phyloP scores from a whole-genome alignment of 2,797 vertebrate species.

The Phylloscopus collybita region DNA sequence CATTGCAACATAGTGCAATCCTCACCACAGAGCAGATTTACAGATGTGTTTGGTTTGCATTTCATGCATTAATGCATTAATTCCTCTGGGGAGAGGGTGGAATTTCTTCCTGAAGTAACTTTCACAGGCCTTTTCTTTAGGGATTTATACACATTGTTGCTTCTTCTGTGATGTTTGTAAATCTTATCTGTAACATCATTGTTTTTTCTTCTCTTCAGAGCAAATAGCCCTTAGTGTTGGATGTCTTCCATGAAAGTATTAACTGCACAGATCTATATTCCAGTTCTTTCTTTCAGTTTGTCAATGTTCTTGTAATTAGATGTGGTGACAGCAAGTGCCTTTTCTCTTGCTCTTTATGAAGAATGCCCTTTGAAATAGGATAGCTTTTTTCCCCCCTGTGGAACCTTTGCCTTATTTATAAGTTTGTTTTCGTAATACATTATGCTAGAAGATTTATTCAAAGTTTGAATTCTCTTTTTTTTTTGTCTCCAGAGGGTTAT shows the following conservation, averaged over 20 bases:
- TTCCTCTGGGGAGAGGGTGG: rapidly evolving
- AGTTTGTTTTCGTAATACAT: not conserved
- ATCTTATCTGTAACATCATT: not conserved
- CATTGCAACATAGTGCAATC: not conserved
- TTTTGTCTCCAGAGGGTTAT: slow-evolving; percentile 84
- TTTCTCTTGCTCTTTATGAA: not conserved
- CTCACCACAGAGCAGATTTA: not conserved
- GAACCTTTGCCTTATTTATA: slow-evolving; percentile 39
- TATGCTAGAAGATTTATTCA: not conserved
- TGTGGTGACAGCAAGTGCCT: not conserved
- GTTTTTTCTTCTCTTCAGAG: not conserved
- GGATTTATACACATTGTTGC: not conserved
- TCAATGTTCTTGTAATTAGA: not conserved
- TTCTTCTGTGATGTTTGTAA: not conserved
- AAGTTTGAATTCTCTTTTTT: slow-evolving; percentile 36
- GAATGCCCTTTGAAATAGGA: slow-evolving; percentile 6
- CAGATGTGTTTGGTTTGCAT: not conserved
- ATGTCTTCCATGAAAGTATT: not conserved
- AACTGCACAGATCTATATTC: not conserved
- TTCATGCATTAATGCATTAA: not conserved
- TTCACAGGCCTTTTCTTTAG: not conserved
- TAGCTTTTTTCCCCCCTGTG: not conserved
- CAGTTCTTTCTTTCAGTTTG: not conserved
- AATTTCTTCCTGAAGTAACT: not conserved
- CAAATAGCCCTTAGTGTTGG: not conserved